Base-by-base conservation (phyloP, 2,797 vertebrate genomes). In the Argya squamiceps region DNA sequence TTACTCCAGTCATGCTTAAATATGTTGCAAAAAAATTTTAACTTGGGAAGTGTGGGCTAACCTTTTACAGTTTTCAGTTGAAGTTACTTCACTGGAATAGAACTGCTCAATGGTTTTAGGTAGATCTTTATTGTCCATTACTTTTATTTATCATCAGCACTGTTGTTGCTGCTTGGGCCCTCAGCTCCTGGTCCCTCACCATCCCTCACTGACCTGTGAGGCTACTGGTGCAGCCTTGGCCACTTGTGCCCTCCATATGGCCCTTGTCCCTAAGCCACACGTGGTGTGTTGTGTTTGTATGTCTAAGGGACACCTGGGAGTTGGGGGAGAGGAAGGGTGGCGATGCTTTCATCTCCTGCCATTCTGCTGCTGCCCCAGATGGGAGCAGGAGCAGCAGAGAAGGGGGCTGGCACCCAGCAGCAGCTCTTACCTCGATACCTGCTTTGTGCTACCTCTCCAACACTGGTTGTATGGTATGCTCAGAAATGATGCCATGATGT, bases 401-500 rank as follows among this genome's bases (percentile, higher is more conserved):
- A 30, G 3, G 5, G 32, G 20, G 19, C 50, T 44, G 43, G 37
- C 1, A 4, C 12, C n/a, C 52, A 29, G 64, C n/a, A 50, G 53
- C 0, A 0, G 44, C 49, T n/a, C 1, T 26, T 18, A 13, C 20
- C 59, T 67, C 24, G 15, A 65, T 50, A 50, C 7, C 39, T 13
- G 27, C 65, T 70, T 62, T 23, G 36, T 2, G 1, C 64, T 43
- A 50, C 52, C 12, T 14, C 36, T 65, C 43, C 0, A 0, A 1
- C 5, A 0, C 5, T 39, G 62, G 29, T 18, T 7, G 39, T 19
- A 6, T 4, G 34, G 34, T 41, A 21, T 58, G 6, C 41, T 71
- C 1, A 2, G 46, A 64, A 60, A 47, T 1, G 13, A 58, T 37
- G 60, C 30, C 68, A 8, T 26, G 2, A 8, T 20, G 19, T 53